Evolutionary conservation across 1,140 invertebrate species (phyloP).

Genomic region (Scaptomyza graminum): DNA sequence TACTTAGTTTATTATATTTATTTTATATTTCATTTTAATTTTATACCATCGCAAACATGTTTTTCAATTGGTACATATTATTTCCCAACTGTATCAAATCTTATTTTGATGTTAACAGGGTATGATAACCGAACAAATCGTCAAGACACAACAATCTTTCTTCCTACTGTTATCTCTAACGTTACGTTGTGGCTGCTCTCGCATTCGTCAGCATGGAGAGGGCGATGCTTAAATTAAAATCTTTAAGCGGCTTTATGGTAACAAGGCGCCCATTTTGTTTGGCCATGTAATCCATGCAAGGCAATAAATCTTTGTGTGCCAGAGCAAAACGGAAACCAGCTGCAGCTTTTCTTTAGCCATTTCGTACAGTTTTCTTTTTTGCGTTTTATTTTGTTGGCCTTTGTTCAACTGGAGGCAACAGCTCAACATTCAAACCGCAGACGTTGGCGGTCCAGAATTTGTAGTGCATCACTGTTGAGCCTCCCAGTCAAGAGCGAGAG

Average conservation of each 20-base stretch:
- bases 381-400: constrained; percentile 34
- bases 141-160: not conserved
- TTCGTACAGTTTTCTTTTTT: constrained; percentile 26
- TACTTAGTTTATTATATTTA: too few species aligned
- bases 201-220: not conserved
- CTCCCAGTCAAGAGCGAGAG: not conserved
- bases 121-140: constrained; percentile 2
- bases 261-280: constrained; percentile 55
- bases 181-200: constrained; percentile 1
- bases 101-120: not conserved
- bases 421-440: constrained; percentile 53
- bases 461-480: constrained; percentile 1
- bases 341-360: constrained; percentile 48
- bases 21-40: too few species aligned
- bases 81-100: too few species aligned
- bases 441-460: constrained; percentile 13
- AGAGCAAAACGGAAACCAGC: constrained; percentile 45
- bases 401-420: constrained; percentile 43
- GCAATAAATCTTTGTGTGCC: constrained; percentile 46
- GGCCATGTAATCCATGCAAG: constrained; percentile 54
- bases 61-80: too few species aligned
- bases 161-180: not conserved
- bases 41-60: too few species aligned
- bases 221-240: constrained; percentile 55
- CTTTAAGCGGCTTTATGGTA: constrained; percentile 69